Percentiles rank a stretch among this genome's conserved stretches.
These are phyloP conservation scores for Ifrita kowaldi DNA, from an alignment of 2,113 vertebrate genomes.

Conservation along the genomic window DNA sequence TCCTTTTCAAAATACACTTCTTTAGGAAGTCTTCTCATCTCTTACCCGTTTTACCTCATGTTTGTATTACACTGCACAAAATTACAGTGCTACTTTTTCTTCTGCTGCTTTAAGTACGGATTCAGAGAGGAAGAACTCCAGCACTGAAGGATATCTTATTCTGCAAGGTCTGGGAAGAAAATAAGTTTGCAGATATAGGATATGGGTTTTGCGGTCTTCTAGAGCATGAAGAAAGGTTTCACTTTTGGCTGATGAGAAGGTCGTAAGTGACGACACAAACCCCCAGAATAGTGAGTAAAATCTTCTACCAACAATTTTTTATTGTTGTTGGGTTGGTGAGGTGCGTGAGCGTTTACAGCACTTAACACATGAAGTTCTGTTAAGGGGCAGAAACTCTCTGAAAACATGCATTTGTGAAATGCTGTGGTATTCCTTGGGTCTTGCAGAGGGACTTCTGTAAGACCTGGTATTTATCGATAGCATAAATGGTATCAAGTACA, in stretches of 20 bases:
- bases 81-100: not conserved
- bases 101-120: not conserved
- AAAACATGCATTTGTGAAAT: not conserved
- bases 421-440: not conserved
- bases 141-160: not conserved
- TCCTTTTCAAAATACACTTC: not conserved
- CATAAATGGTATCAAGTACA: not conserved
- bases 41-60: not conserved
- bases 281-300: not conserved
- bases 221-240: not conserved
- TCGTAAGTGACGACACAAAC: not conserved
- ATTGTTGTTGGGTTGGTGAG: not conserved
- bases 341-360: not conserved
- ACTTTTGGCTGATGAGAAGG: not conserved
- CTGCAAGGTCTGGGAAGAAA: not conserved
- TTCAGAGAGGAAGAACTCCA: not conserved
- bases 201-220: not conserved
- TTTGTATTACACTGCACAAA: not conserved
- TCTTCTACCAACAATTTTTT: not conserved
- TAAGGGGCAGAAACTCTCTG: not conserved
- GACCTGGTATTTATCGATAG: not conserved
- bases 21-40: constrained; percentile 27
- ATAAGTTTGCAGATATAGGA: not conserved
- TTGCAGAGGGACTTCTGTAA: not conserved
- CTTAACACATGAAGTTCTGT: not conserved